Evolutionary conservation across 2,113 vertebrate genomes (phyloP).

Genomic region (Poecile atricapillus): DNA sequence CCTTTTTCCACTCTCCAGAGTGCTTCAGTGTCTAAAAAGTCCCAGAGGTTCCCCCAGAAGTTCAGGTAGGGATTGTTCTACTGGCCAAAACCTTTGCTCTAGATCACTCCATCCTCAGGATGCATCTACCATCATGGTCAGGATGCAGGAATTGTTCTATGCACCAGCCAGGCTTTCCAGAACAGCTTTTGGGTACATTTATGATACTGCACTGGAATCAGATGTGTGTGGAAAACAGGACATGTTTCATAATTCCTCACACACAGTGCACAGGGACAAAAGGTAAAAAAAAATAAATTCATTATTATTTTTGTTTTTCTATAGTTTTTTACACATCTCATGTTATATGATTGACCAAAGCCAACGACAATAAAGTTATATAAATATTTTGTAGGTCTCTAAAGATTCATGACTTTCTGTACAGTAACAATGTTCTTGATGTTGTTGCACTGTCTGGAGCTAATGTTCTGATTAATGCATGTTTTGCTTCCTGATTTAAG

Average conservation of each 20-base stretch:
- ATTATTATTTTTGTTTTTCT: not conserved
- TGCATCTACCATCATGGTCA: accelerated
- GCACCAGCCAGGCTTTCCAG: not conserved
- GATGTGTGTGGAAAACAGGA: not conserved
- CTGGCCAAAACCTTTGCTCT: not conserved
- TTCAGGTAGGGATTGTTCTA: not conserved
- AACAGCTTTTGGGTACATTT: not conserved
- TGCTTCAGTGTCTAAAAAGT: not conserved
- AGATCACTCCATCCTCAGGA: not conserved
- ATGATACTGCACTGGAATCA: not conserved
- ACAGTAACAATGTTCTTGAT: not conserved
- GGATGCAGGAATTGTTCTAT: not conserved
- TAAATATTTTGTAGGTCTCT: not conserved
- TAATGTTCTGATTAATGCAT: constrained; percentile 47
- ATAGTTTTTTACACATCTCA: not conserved
- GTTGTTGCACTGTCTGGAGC: not conserved
- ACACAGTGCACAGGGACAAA: not conserved
- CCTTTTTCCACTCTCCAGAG: not conserved
- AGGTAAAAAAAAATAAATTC: not conserved
- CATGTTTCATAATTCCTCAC: not conserved
- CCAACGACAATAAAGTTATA: not conserved
- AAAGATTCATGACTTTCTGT: constrained; percentile 5
- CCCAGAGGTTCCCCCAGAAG: not conserved
- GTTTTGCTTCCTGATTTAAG: constrained; percentile 34
- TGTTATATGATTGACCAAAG: not conserved